Evolutionary conservation across 2,888 invertebrate genomes (phyloP).

Genomic region (Oeneis ivallda): DNA sequence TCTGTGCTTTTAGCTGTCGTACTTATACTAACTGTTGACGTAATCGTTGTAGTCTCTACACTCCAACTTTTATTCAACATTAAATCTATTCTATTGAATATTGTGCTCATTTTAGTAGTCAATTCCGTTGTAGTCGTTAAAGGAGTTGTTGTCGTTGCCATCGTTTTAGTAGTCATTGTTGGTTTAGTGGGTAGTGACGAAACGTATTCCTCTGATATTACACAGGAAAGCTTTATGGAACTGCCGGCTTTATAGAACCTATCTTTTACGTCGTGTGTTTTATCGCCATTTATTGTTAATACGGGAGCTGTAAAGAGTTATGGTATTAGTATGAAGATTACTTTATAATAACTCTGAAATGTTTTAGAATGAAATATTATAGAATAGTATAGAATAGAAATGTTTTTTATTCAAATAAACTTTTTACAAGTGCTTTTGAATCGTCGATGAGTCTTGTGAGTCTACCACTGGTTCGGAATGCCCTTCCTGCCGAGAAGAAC

Average conservation of each 20-base stretch:
- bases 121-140: slow-evolving; percentile 67
- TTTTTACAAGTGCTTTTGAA: too few species aligned
- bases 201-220: slow-evolving; percentile 73
- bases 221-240: slow-evolving; percentile 85
- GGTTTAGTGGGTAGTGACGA: slow-evolving; percentile 59
- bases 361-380: too few species aligned
- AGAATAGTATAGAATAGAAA: too few species aligned
- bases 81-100: slow-evolving; percentile 76
- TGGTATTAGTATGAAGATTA: slow-evolving; percentile 32
- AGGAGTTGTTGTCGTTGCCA: slow-evolving; percentile 56
- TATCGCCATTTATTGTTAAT: slow-evolving; percentile 86
- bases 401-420: too few species aligned
- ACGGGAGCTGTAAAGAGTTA: slow-evolving; percentile 85
- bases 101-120: slow-evolving; percentile 71
- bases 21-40: slow-evolving; percentile 73
- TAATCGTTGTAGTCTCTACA: slow-evolving; percentile 73
- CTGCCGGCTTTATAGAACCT: slow-evolving; percentile 89
- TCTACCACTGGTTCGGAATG: too few species aligned
- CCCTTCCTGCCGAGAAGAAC: too few species aligned
- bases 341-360: slow-evolving; percentile 23
- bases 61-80: slow-evolving; percentile 80
- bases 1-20: slow-evolving; percentile 62
- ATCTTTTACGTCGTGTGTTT: slow-evolving; percentile 85
- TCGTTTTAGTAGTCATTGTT: slow-evolving; percentile 54
- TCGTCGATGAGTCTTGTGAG: too few species aligned